Evolutionary conservation across 2,888 invertebrate species (phyloP).

Genomic region (Lithophane semibrunnea): DNA sequence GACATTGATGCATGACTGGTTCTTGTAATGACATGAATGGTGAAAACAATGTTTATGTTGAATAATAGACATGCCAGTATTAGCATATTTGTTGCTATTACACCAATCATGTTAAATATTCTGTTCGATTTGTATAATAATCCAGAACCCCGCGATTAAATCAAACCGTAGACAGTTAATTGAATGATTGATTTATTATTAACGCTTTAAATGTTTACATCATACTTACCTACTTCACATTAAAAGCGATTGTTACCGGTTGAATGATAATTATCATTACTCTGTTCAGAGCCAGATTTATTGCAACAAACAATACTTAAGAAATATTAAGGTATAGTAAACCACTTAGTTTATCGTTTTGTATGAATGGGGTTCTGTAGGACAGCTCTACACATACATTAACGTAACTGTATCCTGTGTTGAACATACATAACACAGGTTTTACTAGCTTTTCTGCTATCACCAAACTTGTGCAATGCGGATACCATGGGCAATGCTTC

Average conservation of each 20-base stretch:
- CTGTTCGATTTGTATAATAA: not conserved
- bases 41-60: slow-evolving; percentile 6
- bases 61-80: not conserved
- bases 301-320: slow-evolving; percentile 3
- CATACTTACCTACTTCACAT: not conserved
- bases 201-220: slow-evolving; percentile 3
- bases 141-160: not conserved
- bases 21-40: slow-evolving; percentile 2
- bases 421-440: not conserved
- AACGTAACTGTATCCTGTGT: slow-evolving; percentile 1
- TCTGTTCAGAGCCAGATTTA: slow-evolving; percentile 19
- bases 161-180: slow-evolving; percentile 20
- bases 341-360: slow-evolving; percentile 19
- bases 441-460: slow-evolving; percentile 12
- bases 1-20: slow-evolving; percentile 41
- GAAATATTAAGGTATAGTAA: slow-evolving; percentile 15
- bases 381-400: slow-evolving; percentile 5
- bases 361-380: slow-evolving; percentile 2
- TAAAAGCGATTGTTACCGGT: slow-evolving; percentile 3
- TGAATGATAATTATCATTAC: slow-evolving; percentile 19
- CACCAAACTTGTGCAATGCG: slow-evolving; percentile 9
- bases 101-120: not conserved
- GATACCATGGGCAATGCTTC: not conserved
- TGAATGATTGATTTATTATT: slow-evolving; percentile 3
- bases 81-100: not conserved